Conservation (phyloP, 2,888 invertebrate species). For the Chymomyza amoena region DNA sequence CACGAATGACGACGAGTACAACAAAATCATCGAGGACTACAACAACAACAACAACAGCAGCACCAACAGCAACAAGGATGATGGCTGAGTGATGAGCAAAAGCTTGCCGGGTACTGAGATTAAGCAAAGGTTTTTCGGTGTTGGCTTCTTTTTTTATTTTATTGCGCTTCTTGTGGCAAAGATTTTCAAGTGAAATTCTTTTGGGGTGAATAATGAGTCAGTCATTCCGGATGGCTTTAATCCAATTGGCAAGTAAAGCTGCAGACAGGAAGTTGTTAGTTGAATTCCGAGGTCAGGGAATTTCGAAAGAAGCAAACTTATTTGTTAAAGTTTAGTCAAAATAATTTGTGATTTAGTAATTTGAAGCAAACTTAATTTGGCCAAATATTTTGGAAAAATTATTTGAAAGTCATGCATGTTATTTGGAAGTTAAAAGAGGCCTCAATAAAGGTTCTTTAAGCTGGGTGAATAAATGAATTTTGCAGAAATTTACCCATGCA, state of each 20-base stretch:
- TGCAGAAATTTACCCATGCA: too few species aligned
- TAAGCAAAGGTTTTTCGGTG: not conserved
- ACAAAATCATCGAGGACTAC: slow-evolving; percentile 11
- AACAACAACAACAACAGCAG: slow-evolving; percentile 3
- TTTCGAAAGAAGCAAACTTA: not conserved
- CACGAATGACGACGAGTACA: slow-evolving; percentile 18
- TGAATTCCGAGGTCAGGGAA: not conserved
- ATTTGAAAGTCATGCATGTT: too few species aligned
- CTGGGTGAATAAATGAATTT: too few species aligned
- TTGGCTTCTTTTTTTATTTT: not conserved
- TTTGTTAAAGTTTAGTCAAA: not conserved
- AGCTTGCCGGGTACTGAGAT: not conserved
- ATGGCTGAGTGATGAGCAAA: not conserved
- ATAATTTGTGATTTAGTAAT: not conserved
- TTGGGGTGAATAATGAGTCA: not conserved
- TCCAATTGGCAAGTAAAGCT: slow-evolving; percentile 47
- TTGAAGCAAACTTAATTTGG: not conserved
- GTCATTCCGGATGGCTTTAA: slow-evolving; percentile 24
- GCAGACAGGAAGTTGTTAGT: not conserved
- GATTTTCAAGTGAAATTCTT: slow-evolving; percentile 15
- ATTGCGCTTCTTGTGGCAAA: not conserved
- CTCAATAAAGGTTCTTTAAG: too few species aligned
- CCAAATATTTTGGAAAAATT: too few species aligned
- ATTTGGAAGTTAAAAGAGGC: too few species aligned
- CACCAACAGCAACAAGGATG: slow-evolving; percentile 8